Conservation (phyloP, 1,140 invertebrate genomes). For the Macrotrachela quadricornifera region DNA sequence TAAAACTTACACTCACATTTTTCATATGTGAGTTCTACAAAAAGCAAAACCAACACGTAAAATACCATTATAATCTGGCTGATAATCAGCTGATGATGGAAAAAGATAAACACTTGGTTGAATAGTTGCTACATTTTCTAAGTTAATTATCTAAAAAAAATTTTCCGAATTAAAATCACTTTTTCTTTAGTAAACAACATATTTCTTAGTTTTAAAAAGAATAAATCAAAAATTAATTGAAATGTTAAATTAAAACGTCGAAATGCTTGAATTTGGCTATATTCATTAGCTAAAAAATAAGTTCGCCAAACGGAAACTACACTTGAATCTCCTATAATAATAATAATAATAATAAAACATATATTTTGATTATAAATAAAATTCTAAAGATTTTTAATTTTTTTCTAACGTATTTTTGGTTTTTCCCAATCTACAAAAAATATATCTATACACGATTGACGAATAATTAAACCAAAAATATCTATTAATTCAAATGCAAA, state of each 20-base stretch:
- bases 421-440: constrained; percentile 74
- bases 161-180: not conserved
- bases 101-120: constrained; percentile 24
- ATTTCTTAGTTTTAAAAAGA: constrained; percentile 41
- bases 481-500: constrained; percentile 48
- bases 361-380: constrained; percentile 11
- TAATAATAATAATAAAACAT: not conserved
- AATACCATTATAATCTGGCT: constrained; percentile 27
- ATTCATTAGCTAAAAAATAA: constrained; percentile 65
- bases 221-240: constrained; percentile 39
- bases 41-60: constrained; percentile 35
- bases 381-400: too few relatives aligned
- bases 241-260: constrained; percentile 41
- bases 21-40: too few relatives aligned
- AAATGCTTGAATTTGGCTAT: constrained; percentile 53
- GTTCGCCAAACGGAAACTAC: constrained; percentile 53
- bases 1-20: too few relatives aligned
- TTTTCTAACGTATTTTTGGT: constrained; percentile 29
- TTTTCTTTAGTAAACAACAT: constrained; percentile 10
- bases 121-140: constrained; percentile 30
- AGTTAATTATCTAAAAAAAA: constrained; percentile 23
- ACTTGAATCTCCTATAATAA: constrained; percentile 8
- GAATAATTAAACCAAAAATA: constrained; percentile 40
- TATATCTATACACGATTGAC: constrained; percentile 45
- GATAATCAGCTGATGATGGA: constrained; percentile 16